Percentiles rank a stretch among this genome's conserved stretches.
These are phyloP conservation scores for Vollenhovia emeryi DNA, from an alignment of 1,140 invertebrate genomes.

Conservation along the genomic window DNA sequence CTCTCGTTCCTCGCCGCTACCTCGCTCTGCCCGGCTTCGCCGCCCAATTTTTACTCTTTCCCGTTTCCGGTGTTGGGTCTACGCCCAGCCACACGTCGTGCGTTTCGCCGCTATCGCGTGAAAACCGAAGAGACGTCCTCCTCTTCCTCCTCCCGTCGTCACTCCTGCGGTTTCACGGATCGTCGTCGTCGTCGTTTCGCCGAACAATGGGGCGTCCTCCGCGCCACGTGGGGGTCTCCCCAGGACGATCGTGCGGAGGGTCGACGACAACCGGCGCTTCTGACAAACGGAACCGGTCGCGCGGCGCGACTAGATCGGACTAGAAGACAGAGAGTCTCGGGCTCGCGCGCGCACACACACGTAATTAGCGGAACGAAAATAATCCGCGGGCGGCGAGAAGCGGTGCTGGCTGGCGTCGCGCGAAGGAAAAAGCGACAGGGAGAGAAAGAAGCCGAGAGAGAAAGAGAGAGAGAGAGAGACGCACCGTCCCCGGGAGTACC, in stretches of 20 bases:
- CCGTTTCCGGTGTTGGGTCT: slow-evolving; percentile 12
- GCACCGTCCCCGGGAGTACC: background rate
- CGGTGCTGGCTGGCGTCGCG: background rate
- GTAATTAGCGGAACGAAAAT: background rate
- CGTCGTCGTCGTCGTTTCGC: background rate
- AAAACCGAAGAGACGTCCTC: background rate
- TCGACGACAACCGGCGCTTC: no score
- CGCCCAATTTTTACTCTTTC: slow-evolving; percentile 13
- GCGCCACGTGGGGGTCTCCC: slow-evolving; percentile 6
- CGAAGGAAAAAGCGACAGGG: background rate
- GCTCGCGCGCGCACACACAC: background rate
- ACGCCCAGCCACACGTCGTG: slow-evolving; percentile 25
- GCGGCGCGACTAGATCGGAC: slow-evolving; percentile 28
- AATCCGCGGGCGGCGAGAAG: background rate
- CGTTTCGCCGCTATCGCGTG: background rate
- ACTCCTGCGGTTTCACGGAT: background rate
- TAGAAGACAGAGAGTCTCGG: background rate
- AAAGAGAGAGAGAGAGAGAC: background rate
- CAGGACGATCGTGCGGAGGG: no score
- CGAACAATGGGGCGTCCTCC: background rate
- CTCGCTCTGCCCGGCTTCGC: background rate
- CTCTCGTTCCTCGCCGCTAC: no score
- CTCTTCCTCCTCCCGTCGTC: background rate
- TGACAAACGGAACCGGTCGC: background rate
- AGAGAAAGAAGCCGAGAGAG: background rate